Percentiles rank a stretch among this genome's conserved stretches.
phyloP scores from a whole-genome alignment of 2,888 invertebrate genomes.

The Horisme vitalbata region DNA sequence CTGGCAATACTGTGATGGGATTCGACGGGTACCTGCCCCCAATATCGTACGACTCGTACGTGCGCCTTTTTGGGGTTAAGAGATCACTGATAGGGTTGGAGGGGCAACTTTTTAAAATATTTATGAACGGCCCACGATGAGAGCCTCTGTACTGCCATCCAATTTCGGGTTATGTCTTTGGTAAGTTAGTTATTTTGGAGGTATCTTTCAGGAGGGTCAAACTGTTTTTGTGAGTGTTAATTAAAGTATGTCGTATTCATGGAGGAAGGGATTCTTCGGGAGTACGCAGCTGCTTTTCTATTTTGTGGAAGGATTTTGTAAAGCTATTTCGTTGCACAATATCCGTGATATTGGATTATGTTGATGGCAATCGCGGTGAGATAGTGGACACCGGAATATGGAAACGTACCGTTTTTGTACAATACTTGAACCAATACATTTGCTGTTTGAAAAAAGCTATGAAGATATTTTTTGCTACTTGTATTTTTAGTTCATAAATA shows the following conservation, averaged over 20 bases:
- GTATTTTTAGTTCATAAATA: too few relatives aligned
- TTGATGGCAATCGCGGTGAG: slow-evolving; percentile 1
- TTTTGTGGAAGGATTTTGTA: slow-evolving; percentile 17
- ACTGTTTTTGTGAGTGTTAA: slow-evolving; percentile 72
- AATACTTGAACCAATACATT: too few relatives aligned
- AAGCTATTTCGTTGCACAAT: slow-evolving; percentile 18
- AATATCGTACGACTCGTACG: slow-evolving; percentile 60
- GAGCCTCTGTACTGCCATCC: slow-evolving; percentile 71
- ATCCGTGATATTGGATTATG: slow-evolving; percentile 19
- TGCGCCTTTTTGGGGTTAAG: slow-evolving; percentile 69
- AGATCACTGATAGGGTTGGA: slow-evolving; percentile 74
- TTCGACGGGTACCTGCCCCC: slow-evolving; percentile 75
- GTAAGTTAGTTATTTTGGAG: slow-evolving; percentile 74
- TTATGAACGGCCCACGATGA: slow-evolving; percentile 71
- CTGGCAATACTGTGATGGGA: slow-evolving; percentile 76
- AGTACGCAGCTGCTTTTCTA: slow-evolving; percentile 41
- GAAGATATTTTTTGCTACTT: too few relatives aligned
- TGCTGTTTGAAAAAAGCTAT: too few relatives aligned
- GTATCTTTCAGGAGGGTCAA: slow-evolving; percentile 62
- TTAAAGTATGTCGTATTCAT: slow-evolving; percentile 65
- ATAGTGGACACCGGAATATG: not conserved
- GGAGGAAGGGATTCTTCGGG: slow-evolving; percentile 38
- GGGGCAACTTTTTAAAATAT: slow-evolving; percentile 76
- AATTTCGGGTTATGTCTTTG: slow-evolving; percentile 81
- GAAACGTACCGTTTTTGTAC: too few relatives aligned